Conservation (phyloP, 2,797 vertebrate species). For the Otolemur crassicaudatus region DNA sequence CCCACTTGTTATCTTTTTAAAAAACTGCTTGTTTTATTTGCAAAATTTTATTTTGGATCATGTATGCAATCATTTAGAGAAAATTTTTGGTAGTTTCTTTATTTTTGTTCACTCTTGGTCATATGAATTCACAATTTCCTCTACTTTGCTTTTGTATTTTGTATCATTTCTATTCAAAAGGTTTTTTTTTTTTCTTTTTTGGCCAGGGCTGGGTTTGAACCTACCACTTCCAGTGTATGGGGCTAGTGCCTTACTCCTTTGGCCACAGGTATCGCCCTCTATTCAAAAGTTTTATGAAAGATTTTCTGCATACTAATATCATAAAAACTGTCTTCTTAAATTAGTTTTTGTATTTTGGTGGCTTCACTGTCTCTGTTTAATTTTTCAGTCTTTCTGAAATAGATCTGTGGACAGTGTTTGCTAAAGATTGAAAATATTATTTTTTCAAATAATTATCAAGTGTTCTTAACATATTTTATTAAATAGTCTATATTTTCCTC, state of each 20-base stretch:
- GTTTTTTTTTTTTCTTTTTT: neutral
- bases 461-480: neutral
- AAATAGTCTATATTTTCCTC: neutral
- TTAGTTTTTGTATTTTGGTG: neutral
- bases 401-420: neutral
- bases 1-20: neutral
- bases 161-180: conserved; percentile 29
- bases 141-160: conserved; percentile 20
- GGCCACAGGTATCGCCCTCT: neutral
- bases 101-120: neutral
- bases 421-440: neutral
- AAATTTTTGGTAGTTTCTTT: neutral
- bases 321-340: neutral
- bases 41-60: neutral
- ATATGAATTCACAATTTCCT: neutral
- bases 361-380: neutral
- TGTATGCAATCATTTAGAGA: neutral
- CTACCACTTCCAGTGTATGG: no score
- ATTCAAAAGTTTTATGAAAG: conserved; percentile 33
- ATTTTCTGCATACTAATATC: neutral
- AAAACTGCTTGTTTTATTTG: neutral
- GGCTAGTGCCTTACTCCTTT: no score
- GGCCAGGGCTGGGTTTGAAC: no score
- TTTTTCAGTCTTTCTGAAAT: neutral
- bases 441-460: neutral